Percentiles rank a stretch among this genome's conserved stretches.
Conservation (phyloP, 92 coral and sea anemone genomes). For the Siderastrea radians region DNA sequence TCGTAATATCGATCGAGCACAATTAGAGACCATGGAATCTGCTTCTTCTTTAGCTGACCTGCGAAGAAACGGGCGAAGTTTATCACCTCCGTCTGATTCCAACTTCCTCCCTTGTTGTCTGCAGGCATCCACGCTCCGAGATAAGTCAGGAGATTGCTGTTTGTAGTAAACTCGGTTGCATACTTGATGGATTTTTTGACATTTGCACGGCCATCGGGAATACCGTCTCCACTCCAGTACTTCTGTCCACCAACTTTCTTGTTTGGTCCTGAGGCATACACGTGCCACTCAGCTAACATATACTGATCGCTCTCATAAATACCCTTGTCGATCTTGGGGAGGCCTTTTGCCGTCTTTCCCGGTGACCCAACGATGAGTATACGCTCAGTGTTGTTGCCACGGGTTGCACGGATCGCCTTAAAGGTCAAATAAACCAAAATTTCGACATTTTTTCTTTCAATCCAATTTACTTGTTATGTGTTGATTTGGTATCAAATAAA, state of each 20-base stretch:
- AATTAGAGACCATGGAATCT: conserved; percentile 81
- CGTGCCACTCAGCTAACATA: conserved; percentile 81
- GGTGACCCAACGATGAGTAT: conserved; percentile 79
- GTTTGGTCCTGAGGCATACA: conserved; percentile 84
- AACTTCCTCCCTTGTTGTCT: conserved; percentile 59
- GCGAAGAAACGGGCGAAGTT: conserved; percentile 75
- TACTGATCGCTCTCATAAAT: conserved; percentile 64
- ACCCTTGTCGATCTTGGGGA: conserved; percentile 41
- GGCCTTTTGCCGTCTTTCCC: conserved; percentile 55
- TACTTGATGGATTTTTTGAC: conserved; percentile 16
- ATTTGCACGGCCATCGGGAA: conserved; percentile 22
- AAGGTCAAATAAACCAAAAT: too few species aligned
- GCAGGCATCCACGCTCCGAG: conserved; percentile 87
- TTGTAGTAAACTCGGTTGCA: conserved; percentile 34
- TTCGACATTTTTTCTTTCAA: too few species aligned
- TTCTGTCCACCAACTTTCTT: conserved; percentile 56
- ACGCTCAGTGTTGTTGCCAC: conserved; percentile 66
- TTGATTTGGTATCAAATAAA: too few species aligned
- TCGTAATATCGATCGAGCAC: conserved; percentile 75
- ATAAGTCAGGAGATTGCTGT: conserved; percentile 54
- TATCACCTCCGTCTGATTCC: conserved; percentile 66
- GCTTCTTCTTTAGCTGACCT: conserved; percentile 46
- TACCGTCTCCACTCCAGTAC: conserved; percentile 75
- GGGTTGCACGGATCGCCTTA: too few species aligned
- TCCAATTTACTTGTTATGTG: too few species aligned